phyloP scores from a whole-genome alignment of 2,888 invertebrate genomes.

The Sarcophaga subvicina region DNA sequence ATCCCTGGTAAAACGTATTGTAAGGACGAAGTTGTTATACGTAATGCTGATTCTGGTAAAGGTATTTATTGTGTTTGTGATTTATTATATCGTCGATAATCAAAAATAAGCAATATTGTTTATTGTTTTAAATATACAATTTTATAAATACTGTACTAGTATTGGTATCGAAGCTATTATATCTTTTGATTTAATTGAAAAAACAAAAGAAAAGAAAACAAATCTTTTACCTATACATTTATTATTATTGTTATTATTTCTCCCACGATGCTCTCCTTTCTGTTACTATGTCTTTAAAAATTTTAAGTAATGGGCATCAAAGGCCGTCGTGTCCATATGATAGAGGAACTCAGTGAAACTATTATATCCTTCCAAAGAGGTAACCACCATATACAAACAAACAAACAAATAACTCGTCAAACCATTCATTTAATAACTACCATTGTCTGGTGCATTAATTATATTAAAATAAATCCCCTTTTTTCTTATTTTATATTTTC shows the following conservation, averaged over 20 bases:
- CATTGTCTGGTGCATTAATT: constrained; percentile 59
- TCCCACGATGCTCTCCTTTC: constrained; percentile 66
- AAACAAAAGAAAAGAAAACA: not conserved
- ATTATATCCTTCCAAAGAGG: constrained; percentile 99
- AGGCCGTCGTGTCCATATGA: constrained; percentile 98
- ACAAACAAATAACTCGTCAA: not conserved
- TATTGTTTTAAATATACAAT: not conserved
- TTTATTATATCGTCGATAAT: not conserved
- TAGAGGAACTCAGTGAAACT: constrained; percentile 98
- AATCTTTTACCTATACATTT: constrained; percentile 58
- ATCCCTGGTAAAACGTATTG: constrained; percentile 96
- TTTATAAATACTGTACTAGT: constrained; percentile 24
- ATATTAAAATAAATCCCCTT: constrained; percentile 22
- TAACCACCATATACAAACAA: constrained; percentile 83
- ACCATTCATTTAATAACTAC: constrained; percentile 48
- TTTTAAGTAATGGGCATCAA: constrained; percentile 97
- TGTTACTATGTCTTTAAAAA: constrained; percentile 62
- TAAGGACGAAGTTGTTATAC: constrained; percentile 96
- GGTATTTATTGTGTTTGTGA: constrained; percentile 83
- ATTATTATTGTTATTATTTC: constrained; percentile 60
- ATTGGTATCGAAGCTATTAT: constrained; percentile 53
- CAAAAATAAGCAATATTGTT: not conserved
- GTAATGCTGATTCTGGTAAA: constrained; percentile 98
- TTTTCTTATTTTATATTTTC: constrained; percentile 47
- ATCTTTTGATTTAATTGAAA: constrained; percentile 32